These are phyloP conservation scores for Hypanus sabinus DNA, from an alignment of 2,113 vertebrate genomes.

Conservation along the genomic window DNA sequence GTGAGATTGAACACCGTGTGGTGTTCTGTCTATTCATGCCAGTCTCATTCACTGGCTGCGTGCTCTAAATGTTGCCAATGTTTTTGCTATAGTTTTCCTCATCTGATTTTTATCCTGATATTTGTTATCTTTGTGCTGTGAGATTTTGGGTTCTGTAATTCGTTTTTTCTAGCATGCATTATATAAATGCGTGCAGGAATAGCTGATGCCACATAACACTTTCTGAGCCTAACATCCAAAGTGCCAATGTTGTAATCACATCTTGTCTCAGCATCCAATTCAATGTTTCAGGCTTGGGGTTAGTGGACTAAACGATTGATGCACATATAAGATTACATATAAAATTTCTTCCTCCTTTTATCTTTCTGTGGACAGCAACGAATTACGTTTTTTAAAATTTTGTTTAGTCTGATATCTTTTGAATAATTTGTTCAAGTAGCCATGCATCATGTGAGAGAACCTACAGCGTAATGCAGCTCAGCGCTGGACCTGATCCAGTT, in stretches of 20 bases:
- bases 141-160: not conserved
- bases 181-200: not conserved
- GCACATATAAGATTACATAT: not conserved
- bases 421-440: not conserved
- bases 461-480: no score
- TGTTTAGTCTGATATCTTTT: not conserved
- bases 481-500: not conserved
- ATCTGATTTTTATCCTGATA: not conserved
- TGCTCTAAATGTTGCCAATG: not conserved
- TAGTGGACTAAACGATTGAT: not conserved
- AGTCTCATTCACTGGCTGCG: not conserved
- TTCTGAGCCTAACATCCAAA: not conserved
- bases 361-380: not conserved
- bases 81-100: not conserved
- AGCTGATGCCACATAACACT: not conserved
- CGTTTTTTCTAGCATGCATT: not conserved
- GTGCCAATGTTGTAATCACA: not conserved
- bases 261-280: not conserved
- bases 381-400: not conserved
- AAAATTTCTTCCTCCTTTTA: not conserved
- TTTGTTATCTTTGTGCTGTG: not conserved
- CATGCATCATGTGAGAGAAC: not conserved
- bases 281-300: not conserved
- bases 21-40: not conserved
- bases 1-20: not conserved